phyloP scores from a whole-genome alignment of 1,140 invertebrate genomes.

The Fopius arisanus region DNA sequence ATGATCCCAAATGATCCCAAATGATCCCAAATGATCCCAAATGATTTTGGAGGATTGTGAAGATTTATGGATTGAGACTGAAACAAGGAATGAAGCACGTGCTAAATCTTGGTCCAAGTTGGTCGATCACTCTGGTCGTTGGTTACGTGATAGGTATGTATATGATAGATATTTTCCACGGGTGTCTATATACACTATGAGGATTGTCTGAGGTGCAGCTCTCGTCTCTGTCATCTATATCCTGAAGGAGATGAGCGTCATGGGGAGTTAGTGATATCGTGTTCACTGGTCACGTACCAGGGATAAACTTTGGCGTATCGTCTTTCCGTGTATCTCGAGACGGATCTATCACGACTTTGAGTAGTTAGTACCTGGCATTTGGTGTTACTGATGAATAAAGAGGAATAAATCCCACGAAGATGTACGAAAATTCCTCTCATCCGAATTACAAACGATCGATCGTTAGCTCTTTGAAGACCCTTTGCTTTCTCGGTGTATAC shows the following conservation, averaged over 20 bases:
- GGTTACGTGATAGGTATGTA: conserved; percentile 32
- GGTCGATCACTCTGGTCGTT: conserved; percentile 6
- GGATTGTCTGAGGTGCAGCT: neutral
- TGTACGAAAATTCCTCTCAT: conserved; percentile 14
- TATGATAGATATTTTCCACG: neutral
- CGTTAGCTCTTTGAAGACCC: conserved; percentile 48
- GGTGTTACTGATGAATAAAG: neutral
- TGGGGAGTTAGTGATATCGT: conserved; percentile 8
- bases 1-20: neutral
- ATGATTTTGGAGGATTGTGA: no score
- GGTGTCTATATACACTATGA: neutral
- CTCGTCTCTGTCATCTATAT: conserved; percentile 25
- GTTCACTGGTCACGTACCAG: conserved; percentile 48
- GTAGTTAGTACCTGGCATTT: neutral
- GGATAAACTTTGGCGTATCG: conserved; percentile 53
- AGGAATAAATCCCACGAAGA: neutral
- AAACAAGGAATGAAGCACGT: conserved; percentile 14
- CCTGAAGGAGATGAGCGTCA: conserved; percentile 8
- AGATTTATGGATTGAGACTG: neutral
- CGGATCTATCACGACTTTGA: neutral
- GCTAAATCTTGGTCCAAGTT: conserved; percentile 26
- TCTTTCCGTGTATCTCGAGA: conserved; percentile 19
- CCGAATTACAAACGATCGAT: conserved; percentile 44
- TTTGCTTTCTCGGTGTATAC: neutral
- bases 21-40: no score